These are phyloP conservation scores for Harlomillsia oculata DNA, from an alignment of 1,140 invertebrate species.

Conservation along the genomic window DNA sequence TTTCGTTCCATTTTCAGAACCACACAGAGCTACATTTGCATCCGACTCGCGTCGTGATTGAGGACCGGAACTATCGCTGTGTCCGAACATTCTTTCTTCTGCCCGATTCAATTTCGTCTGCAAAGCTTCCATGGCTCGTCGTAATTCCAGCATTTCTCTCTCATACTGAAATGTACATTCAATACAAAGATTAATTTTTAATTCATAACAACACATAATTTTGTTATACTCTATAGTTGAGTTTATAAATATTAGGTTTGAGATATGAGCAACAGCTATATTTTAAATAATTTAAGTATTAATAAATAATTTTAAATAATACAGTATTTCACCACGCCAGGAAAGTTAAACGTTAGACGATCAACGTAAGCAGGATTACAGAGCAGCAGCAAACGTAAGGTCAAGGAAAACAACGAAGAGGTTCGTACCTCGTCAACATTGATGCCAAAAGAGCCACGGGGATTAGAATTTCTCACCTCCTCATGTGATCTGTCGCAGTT, in stretches of 20 bases:
- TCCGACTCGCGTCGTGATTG: conserved; percentile 13
- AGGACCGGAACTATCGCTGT: conserved; percentile 15
- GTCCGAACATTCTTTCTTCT: conserved; percentile 39
- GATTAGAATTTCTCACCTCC: conserved; percentile 28
- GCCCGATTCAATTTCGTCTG: conserved; percentile 54
- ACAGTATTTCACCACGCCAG: too few relatives aligned
- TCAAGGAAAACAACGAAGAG: too few relatives aligned
- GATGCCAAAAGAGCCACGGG: conserved; percentile 13
- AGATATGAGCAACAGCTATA: too few relatives aligned
- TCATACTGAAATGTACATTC: conserved; percentile 46
- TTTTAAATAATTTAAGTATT: too few relatives aligned
- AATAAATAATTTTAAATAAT: too few relatives aligned
- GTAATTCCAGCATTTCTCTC: conserved; percentile 66
- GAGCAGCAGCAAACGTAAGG: too few relatives aligned
- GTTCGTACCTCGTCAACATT: conserved; percentile 16
- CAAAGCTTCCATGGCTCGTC: conserved; percentile 61
- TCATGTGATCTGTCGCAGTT: conserved; percentile 34
- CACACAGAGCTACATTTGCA: not conserved
- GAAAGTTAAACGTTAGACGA: too few relatives aligned
- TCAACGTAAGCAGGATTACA: too few relatives aligned
- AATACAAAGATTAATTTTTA: not conserved
- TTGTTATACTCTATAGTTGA: too few relatives aligned
- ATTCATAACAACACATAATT: too few relatives aligned
- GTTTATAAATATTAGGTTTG: too few relatives aligned
- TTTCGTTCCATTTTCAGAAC: conserved; percentile 7